phyloP scores from a whole-genome alignment of 2,113 vertebrate species.

The Indicator indicator region DNA sequence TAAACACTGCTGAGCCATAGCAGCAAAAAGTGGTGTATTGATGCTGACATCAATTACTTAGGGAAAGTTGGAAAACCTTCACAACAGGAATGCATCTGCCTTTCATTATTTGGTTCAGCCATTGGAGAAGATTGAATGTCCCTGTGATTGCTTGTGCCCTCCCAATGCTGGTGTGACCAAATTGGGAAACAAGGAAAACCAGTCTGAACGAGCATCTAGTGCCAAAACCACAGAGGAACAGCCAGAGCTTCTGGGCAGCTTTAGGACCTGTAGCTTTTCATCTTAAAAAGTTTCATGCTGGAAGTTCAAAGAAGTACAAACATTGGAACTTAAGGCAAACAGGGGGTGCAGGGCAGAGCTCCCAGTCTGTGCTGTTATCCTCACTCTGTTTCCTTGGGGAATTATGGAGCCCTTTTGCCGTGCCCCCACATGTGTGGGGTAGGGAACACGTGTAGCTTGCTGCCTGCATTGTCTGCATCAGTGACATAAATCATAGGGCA shows the following conservation, averaged over 20 bases:
- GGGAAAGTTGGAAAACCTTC: slow-evolving; percentile 23
- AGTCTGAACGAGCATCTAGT: background rate
- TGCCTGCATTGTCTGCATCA: background rate
- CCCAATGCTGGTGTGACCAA: background rate
- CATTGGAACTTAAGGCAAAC: background rate
- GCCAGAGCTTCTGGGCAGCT: background rate
- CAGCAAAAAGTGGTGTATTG: background rate
- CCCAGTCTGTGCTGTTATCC: background rate
- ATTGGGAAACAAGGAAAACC: background rate
- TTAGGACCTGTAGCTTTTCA: background rate
- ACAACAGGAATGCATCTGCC: background rate
- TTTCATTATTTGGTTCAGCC: slow-evolving; percentile 32
- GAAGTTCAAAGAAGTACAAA: background rate
- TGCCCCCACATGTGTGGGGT: background rate
- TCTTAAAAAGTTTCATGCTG: background rate
- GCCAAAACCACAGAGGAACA: background rate
- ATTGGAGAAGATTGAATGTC: background rate
- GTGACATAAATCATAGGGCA: background rate
- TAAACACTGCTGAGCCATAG: slow-evolving; percentile 17
- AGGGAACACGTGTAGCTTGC: background rate
- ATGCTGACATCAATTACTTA: slow-evolving; percentile 42
- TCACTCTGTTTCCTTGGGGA: background rate
- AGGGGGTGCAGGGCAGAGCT: background rate
- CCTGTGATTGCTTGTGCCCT: background rate
- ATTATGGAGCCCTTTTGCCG: background rate